Percentiles rank a stretch among this genome's conserved stretches.
Conservation (phyloP, 2,888 invertebrate genomes). For the Liodrosophila aerea region DNA sequence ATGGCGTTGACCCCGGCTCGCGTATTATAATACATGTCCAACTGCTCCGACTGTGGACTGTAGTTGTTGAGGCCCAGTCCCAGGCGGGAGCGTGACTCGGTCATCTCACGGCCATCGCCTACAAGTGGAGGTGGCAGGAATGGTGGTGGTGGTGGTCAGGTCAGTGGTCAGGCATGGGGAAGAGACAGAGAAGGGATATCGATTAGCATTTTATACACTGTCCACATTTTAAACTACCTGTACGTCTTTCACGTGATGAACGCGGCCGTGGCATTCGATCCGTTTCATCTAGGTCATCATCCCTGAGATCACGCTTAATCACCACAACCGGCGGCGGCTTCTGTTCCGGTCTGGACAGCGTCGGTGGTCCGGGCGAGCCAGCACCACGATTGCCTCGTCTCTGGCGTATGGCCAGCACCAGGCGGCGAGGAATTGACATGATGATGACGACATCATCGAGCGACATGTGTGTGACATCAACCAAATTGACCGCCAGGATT, state of each 20-base stretch:
- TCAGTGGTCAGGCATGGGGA: too few species aligned
- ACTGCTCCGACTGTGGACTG: conserved; percentile 87
- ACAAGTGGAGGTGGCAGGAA: background rate
- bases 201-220: conserved; percentile 78
- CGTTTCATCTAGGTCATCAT: conserved; percentile 88
- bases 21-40: conserved; percentile 92
- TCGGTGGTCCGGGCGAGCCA: conserved; percentile 81
- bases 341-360: conserved; percentile 88
- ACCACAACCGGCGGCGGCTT: conserved; percentile 96
- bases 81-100: conserved; percentile 88
- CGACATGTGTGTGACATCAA: conserved; percentile 98
- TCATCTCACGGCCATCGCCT: conserved; percentile 91
- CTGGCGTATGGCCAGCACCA: conserved; percentile 96
- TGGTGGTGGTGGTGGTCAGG: too few species aligned
- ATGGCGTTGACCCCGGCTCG: conserved; percentile 86
- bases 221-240: conserved; percentile 81
- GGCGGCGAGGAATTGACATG: conserved; percentile 98
- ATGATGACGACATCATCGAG: conserved; percentile 99
- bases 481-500: conserved; percentile 98
- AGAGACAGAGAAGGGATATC: conserved; percentile 36
- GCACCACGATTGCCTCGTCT: conserved; percentile 86
- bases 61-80: conserved; percentile 87
- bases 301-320: conserved; percentile 92
- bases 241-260: conserved; percentile 83
- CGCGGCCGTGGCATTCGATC: conserved; percentile 83